Evolutionary conservation across 1,140 invertebrate genomes (phyloP).

Genomic region (Brachionus sp.): DNA sequence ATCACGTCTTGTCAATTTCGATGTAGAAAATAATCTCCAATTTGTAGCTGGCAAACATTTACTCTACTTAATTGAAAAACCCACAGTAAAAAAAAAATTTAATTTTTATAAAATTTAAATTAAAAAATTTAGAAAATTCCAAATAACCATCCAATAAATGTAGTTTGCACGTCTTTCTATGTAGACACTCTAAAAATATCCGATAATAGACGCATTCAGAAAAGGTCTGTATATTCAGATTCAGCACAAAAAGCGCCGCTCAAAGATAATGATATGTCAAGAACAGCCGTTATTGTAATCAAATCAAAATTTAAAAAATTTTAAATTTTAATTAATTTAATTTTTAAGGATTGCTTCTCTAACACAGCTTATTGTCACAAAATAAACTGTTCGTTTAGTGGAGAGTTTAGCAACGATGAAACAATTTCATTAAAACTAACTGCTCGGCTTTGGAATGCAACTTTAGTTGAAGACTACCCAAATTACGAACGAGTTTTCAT

Average conservation of each 20-base stretch:
- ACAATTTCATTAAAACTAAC: slow-evolving; percentile 32
- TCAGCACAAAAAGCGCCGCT: not conserved
- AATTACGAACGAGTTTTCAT: slow-evolving; percentile 39
- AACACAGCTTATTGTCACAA: slow-evolving; percentile 35
- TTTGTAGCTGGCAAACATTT: slow-evolving; percentile 28
- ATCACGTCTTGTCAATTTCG: not conserved
- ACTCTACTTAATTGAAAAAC: slow-evolving; percentile 40
- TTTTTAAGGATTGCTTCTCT: slow-evolving; percentile 29
- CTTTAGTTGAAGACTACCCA: slow-evolving; percentile 32
- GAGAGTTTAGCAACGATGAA: slow-evolving; percentile 38
- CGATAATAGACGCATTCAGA: not conserved
- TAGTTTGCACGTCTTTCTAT: not conserved
- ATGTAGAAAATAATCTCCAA: not conserved
- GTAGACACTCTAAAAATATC: not conserved
- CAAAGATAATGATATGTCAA: not conserved
- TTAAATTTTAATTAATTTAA: not conserved
- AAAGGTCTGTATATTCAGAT: not conserved
- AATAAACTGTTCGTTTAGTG: slow-evolving; percentile 44
- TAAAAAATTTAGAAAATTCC: slow-evolving; percentile 36
- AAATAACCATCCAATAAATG: slow-evolving; percentile 42
- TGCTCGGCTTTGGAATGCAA: slow-evolving; percentile 40
- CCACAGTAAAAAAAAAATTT: not conserved
- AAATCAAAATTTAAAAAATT: not conserved
- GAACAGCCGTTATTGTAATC: slow-evolving; percentile 36
- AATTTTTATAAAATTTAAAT: not conserved